Conservation (phyloP, 2,797 vertebrate genomes). For the Capromys pilorides region DNA sequence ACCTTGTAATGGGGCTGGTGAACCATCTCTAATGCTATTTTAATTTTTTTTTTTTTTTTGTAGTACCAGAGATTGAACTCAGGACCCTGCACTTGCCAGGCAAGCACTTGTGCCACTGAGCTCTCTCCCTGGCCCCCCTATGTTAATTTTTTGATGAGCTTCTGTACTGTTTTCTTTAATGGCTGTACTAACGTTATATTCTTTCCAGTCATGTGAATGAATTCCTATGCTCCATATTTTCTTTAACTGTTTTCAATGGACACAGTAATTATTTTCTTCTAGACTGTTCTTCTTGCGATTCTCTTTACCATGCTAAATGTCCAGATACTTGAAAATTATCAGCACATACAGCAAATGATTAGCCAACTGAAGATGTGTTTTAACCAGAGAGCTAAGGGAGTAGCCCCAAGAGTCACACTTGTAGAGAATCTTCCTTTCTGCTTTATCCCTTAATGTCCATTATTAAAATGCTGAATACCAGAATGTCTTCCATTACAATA, state of each 20-base stretch:
- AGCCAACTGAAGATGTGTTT: background rate
- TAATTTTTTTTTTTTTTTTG: background rate
- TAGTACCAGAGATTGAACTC: no score
- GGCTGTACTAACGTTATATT: background rate
- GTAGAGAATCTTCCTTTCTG: background rate
- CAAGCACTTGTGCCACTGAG: no score
- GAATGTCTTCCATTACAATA: background rate
- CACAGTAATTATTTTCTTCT: background rate
- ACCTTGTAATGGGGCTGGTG: background rate
- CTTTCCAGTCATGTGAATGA: background rate
- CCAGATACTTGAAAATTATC: background rate
- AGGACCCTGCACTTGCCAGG: no score
- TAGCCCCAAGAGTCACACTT: background rate
- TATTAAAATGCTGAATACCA: background rate
- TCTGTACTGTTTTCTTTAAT: background rate
- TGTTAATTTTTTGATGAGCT: background rate
- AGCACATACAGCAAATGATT: background rate
- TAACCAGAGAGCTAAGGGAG: background rate
- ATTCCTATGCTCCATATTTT: background rate
- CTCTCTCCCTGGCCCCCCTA: no score
- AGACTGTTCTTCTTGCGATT: background rate
- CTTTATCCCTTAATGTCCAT: background rate
- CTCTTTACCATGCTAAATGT: background rate
- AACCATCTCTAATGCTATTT: background rate
- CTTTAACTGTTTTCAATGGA: background rate